These are phyloP conservation scores for Drosophila colorata DNA, from an alignment of 2,888 invertebrate genomes.

Conservation along the genomic window DNA sequence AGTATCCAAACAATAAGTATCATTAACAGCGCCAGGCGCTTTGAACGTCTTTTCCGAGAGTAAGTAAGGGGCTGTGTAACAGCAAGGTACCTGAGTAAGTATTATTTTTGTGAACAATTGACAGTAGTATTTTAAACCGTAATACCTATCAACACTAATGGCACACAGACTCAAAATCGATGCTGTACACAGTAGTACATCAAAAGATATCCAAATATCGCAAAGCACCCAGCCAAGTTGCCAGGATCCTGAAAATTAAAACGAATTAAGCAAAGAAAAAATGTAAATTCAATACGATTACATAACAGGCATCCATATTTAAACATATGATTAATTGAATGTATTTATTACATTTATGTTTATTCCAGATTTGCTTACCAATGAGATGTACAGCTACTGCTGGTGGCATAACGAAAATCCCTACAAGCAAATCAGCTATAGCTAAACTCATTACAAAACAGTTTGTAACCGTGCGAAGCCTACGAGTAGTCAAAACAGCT, in stretches of 20 bases:
- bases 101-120: neutral
- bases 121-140: neutral
- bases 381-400: constrained; percentile 93
- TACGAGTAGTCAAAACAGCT: constrained; percentile 93
- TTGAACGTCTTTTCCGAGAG: constrained; percentile 94
- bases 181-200: constrained; percentile 90
- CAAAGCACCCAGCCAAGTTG: constrained; percentile 95
- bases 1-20: constrained; percentile 96
- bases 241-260: constrained; percentile 89
- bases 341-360: neutral
- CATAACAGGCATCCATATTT: neutral
- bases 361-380: constrained; percentile 87
- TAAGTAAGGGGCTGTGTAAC: constrained; percentile 97
- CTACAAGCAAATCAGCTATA: constrained; percentile 96
- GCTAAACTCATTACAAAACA: constrained; percentile 98
- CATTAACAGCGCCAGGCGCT: constrained; percentile 93
- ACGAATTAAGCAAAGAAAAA: constrained; percentile 7
- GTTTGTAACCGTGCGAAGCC: constrained; percentile 96
- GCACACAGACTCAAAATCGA: constrained; percentile 76
- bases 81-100: constrained; percentile 91
- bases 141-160: constrained; percentile 67
- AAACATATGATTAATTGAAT: neutral
- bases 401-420: constrained; percentile 97
- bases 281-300: neutral
- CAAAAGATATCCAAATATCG: constrained; percentile 96